A percentile compares a stretch with the other conserved stretches of the same genome.
Conservation (phyloP, 2,113 vertebrate genomes). For the Oryzias javanicus region DNA sequence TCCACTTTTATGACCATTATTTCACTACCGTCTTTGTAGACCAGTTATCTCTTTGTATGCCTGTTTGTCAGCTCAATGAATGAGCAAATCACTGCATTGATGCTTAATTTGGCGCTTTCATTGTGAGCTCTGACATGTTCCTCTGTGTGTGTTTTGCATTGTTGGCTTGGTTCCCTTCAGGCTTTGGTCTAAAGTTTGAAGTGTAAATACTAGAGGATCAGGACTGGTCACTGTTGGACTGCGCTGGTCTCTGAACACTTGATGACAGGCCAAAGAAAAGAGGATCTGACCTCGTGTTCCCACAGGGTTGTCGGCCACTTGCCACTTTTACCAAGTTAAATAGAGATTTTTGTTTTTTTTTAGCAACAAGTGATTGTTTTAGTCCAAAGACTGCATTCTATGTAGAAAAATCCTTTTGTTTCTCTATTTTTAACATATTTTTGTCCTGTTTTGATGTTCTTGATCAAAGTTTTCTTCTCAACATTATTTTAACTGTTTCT, state of each 20-base stretch:
- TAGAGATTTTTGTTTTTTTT: background rate
- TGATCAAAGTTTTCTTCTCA: no score
- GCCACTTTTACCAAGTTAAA: conserved; percentile 1
- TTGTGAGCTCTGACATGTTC: conserved; percentile 11
- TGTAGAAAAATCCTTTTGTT: no score
- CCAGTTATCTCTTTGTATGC: conserved; percentile 2
- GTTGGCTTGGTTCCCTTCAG: conserved; percentile 23
- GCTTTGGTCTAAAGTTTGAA: conserved; percentile 45
- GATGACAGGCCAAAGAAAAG: conserved; percentile 51
- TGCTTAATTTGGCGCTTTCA: conserved; percentile 4
- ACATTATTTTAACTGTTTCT: no score
- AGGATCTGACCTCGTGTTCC: conserved; percentile 3
- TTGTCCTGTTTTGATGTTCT: no score
- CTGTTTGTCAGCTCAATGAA: conserved; percentile 35
- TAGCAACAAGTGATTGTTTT: no score
- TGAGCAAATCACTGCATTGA: conserved; percentile 29
- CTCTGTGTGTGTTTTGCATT: conserved; percentile 11
- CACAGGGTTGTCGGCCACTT: background rate
- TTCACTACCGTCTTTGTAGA: conserved; percentile 4
- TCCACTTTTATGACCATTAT: background rate
- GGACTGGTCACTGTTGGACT: conserved; percentile 48
- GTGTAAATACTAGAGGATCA: conserved; percentile 47
- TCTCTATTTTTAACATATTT: no score
- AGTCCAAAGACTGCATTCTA: no score
- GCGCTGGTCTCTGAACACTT: conserved; percentile 38